These are phyloP conservation scores for Ceuthmochares aereus DNA, from an alignment of 2,113 vertebrate species.

Conservation along the genomic window DNA sequence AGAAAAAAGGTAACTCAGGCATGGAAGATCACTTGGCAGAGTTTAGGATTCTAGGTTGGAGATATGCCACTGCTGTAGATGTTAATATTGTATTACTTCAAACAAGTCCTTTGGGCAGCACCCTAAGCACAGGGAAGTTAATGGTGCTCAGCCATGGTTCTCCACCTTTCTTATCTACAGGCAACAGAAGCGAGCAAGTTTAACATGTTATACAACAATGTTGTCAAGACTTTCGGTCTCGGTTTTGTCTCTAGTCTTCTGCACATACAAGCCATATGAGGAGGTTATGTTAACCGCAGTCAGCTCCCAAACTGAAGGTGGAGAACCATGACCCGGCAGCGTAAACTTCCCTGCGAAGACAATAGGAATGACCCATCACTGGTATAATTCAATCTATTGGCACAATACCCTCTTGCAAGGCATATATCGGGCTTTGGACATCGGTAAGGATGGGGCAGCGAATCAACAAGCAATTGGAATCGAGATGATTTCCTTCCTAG, in stretches of 20 bases:
- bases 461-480: neutral
- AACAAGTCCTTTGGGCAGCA: neutral
- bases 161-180: no score
- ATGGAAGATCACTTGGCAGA: neutral
- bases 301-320: no score
- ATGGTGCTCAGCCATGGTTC: no score
- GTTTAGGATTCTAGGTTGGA: neutral
- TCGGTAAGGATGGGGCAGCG: neutral
- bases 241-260: neutral
- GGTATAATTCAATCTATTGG: neutral
- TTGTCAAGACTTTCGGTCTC: no score
- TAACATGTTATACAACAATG: no score
- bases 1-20: neutral
- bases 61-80: neutral
- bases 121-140: neutral
- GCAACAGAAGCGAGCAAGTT: no score
- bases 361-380: neutral
- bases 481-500: neutral
- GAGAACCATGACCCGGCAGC: rapidly evolving
- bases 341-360: neutral
- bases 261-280: rapidly evolving
- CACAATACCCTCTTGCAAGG: neutral
- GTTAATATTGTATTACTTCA: neutral
- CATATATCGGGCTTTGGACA: rapidly evolving
- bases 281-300: neutral